A percentile compares a stretch with the other conserved stretches of the same genome.
phyloP scores from a whole-genome alignment of 2,888 invertebrate genomes.

The Microctonus aethiopoides region DNA sequence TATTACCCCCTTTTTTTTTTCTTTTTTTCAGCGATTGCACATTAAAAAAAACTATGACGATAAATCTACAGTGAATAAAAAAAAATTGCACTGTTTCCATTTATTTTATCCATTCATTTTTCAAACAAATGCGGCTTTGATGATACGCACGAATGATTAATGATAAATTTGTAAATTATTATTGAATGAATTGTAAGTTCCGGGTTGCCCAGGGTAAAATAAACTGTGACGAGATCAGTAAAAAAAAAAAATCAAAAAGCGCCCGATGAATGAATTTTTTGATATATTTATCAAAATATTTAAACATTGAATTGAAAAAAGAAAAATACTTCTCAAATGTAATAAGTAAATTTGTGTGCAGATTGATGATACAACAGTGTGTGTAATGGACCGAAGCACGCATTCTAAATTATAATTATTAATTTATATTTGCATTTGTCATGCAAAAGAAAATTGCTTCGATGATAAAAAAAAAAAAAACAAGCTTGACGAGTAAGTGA shows the following conservation, averaged over 20 bases:
- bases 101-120: slow-evolving; percentile 12
- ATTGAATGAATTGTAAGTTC: slow-evolving; percentile 28
- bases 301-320: slow-evolving; percentile 12
- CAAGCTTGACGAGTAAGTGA: slow-evolving; percentile 39
- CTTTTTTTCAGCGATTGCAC: slow-evolving; percentile 6
- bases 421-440: slow-evolving; percentile 43
- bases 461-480: slow-evolving; percentile 17
- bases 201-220: slow-evolving; percentile 35
- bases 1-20: neutral
- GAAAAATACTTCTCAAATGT: slow-evolving; percentile 4
- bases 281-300: slow-evolving; percentile 22
- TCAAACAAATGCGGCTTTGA: slow-evolving; percentile 26
- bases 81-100: neutral
- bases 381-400: slow-evolving; percentile 21
- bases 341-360: slow-evolving; percentile 8
- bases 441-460: slow-evolving; percentile 34
- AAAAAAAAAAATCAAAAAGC: slow-evolving; percentile 20
- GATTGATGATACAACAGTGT: neutral
- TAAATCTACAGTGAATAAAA: too few relatives aligned
- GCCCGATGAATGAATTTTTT: slow-evolving; percentile 27
- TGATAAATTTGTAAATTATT: slow-evolving; percentile 30
- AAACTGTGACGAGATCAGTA: slow-evolving; percentile 1
- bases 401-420: slow-evolving; percentile 40
- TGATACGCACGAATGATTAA: slow-evolving; percentile 22
- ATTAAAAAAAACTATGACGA: slow-evolving; percentile 25